Evolutionary conservation across 1,140 invertebrate genomes (phyloP).

Genomic region (Drosophila prosaltans): DNA sequence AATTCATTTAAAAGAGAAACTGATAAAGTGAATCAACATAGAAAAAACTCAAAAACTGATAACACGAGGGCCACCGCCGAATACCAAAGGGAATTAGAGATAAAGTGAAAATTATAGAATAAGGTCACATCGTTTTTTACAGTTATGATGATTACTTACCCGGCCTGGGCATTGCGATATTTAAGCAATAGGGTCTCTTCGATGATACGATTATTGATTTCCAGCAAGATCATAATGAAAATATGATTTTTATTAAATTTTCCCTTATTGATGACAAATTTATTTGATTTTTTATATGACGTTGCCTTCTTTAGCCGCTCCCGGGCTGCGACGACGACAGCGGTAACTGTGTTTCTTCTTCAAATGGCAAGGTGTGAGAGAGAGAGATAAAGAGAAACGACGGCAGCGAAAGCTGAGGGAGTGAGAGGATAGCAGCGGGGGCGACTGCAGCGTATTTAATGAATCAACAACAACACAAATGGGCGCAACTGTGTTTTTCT

Average conservation of each 20-base stretch:
- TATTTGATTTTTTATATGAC: conserved; percentile 48
- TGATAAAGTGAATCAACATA: neutral
- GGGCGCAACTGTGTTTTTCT: conserved; percentile 62
- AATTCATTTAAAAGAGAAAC: conserved; percentile 1
- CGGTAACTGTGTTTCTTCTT: conserved; percentile 67
- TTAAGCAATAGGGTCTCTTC: conserved; percentile 97
- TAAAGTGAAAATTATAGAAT: conserved; percentile 60
- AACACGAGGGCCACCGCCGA: conserved; percentile 30
- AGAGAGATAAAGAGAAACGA: conserved; percentile 37
- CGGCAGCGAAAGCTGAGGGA: conserved; percentile 16
- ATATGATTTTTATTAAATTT: conserved; percentile 27
- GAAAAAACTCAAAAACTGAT: conserved; percentile 41
- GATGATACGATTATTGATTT: conserved; percentile 99
- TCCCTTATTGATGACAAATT: conserved; percentile 67
- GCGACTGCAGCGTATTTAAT: conserved; percentile 69
- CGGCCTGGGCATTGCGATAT: conserved; percentile 96
- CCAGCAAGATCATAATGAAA: conserved; percentile 95
- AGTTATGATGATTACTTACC: conserved; percentile 89
- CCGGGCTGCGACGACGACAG: conserved; percentile 52
- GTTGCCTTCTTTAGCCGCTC: conserved; percentile 72
- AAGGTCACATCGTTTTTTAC: conserved; percentile 39
- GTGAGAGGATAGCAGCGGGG: conserved; percentile 46
- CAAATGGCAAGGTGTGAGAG: conserved; percentile 54
- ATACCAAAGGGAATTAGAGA: conserved; percentile 33
- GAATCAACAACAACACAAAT: conserved; percentile 76